Conservation (phyloP, 1,140 invertebrate species). For the Helicoverpa zea region DNA sequence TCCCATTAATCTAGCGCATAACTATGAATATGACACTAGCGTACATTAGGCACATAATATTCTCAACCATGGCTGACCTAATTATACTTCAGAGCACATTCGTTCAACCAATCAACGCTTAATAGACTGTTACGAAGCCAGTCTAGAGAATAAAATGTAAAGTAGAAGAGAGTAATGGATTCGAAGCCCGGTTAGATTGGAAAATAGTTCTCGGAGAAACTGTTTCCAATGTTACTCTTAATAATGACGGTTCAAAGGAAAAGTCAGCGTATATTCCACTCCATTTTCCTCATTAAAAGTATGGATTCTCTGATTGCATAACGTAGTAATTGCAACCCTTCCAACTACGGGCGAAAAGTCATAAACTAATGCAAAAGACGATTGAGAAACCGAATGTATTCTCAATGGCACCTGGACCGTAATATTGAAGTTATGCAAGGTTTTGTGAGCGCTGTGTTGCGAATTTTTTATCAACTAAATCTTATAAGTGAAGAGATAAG, state of each 20-base stretch:
- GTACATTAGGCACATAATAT: background rate
- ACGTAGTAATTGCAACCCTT: constrained; percentile 18
- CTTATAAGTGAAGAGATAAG: constrained; percentile 30
- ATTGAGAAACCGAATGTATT: constrained; percentile 68
- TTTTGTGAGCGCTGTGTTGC: constrained; percentile 34
- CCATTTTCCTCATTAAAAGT: background rate
- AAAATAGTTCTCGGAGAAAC: constrained; percentile 10
- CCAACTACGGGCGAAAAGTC: constrained; percentile 24
- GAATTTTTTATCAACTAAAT: constrained; percentile 32
- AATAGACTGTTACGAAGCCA: constrained; percentile 3
- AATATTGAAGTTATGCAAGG: constrained; percentile 66
- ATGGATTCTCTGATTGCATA: constrained; percentile 26
- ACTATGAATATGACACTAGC: constrained; percentile 13
- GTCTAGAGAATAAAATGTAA: constrained; percentile 25
- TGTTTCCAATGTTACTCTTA: constrained; percentile 8
- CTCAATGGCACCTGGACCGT: constrained; percentile 73
- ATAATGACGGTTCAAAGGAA: constrained; percentile 2
- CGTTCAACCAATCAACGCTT: background rate
- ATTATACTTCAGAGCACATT: background rate
- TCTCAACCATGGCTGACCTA: constrained; percentile 3
- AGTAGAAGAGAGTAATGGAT: constrained; percentile 19
- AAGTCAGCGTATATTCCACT: constrained; percentile 4
- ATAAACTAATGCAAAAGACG: constrained; percentile 56
- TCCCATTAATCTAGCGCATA: background rate
- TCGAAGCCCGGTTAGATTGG: constrained; percentile 20